Percentiles rank a stretch among this genome's conserved stretches.
Conservation (phyloP, 2,113 vertebrate species). For the Apeltes quadracus region DNA sequence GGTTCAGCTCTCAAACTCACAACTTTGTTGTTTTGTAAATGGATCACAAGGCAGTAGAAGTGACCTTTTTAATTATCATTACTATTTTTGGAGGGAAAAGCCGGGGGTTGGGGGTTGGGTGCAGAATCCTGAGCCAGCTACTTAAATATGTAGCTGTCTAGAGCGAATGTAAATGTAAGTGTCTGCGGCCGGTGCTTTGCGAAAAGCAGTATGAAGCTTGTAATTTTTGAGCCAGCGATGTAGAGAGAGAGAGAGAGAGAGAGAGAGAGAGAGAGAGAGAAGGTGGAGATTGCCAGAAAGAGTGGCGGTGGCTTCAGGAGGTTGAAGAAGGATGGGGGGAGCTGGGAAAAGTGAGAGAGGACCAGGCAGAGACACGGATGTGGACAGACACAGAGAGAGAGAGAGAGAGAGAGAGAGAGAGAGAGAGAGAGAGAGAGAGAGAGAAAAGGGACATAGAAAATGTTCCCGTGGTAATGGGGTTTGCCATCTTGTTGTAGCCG, state of each 20-base stretch:
- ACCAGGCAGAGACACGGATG: constrained; percentile 32
- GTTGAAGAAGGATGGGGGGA: constrained; percentile 10
- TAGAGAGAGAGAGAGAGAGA: constrained; percentile 68
- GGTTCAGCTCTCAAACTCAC: constrained; percentile 46
- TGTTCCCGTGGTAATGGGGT: constrained; percentile 91
- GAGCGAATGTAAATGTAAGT: constrained; percentile 93
- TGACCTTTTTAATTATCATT: neutral
- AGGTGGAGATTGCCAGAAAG: constrained; percentile 54
- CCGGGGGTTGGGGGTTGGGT: constrained; percentile 9
- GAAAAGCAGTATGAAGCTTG: constrained; percentile 89
- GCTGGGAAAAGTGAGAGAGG: constrained; percentile 16
- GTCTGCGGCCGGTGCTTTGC: constrained; percentile 88
- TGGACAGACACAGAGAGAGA: constrained; percentile 27
- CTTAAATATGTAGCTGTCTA: constrained; percentile 97
- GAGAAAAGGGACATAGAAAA: constrained; percentile 66
- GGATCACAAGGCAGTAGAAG: constrained; percentile 17
- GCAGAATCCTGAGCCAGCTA: constrained; percentile 82
- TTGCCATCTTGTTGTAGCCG: constrained; percentile 86
- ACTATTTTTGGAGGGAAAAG: neutral
- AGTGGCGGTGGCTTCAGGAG: constrained; percentile 30
- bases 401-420: constrained; percentile 9
- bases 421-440: constrained; percentile 2
- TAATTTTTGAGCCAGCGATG: constrained; percentile 89
- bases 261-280: constrained; percentile 41
- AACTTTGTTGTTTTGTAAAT: constrained; percentile 59